Percentiles rank a stretch among this genome's conserved stretches.
phyloP scores from a whole-genome alignment of 2,888 invertebrate genomes.

The Lathronympha strigana region DNA sequence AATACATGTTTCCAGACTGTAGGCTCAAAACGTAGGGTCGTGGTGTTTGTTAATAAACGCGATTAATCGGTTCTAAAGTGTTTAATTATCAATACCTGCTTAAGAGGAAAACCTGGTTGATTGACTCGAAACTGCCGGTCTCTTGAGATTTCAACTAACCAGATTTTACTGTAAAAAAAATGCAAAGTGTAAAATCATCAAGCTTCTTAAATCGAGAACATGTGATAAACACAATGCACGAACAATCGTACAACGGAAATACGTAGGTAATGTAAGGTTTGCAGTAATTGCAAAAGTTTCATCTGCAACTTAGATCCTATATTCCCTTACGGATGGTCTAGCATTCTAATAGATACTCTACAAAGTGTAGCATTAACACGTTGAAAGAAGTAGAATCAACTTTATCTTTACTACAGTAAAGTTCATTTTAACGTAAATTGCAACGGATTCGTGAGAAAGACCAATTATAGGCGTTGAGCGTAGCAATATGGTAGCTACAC shows the following conservation, averaged over 20 bases:
- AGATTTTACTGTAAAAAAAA: too few relatives aligned
- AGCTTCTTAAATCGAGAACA: too few relatives aligned
- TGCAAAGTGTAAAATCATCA: too few relatives aligned
- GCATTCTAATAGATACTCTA: slow-evolving; percentile 29
- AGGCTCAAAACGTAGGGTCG: too few relatives aligned
- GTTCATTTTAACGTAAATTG: neutral
- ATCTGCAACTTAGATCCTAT: slow-evolving; percentile 25
- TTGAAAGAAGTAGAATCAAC: neutral
- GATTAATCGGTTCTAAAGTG: too few relatives aligned
- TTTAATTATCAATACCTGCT: too few relatives aligned
- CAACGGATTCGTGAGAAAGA: slow-evolving; percentile 10
- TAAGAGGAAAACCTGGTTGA: too few relatives aligned
- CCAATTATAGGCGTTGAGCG: slow-evolving; percentile 23
- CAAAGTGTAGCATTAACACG: neutral
- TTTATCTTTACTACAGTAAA: neutral
- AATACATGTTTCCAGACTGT: too few relatives aligned
- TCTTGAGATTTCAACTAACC: too few relatives aligned
- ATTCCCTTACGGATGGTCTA: slow-evolving; percentile 31
- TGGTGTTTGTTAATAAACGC: too few relatives aligned
- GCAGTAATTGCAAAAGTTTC: slow-evolving; percentile 36
- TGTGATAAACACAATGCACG: too few relatives aligned
- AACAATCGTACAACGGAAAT: neutral
- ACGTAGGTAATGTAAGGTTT: slow-evolving; percentile 6
- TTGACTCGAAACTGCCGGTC: too few relatives aligned
- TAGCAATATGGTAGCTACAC: slow-evolving; percentile 35